phyloP scores from a whole-genome alignment of 2,113 vertebrate genomes.

The Micromys minutus region DNA sequence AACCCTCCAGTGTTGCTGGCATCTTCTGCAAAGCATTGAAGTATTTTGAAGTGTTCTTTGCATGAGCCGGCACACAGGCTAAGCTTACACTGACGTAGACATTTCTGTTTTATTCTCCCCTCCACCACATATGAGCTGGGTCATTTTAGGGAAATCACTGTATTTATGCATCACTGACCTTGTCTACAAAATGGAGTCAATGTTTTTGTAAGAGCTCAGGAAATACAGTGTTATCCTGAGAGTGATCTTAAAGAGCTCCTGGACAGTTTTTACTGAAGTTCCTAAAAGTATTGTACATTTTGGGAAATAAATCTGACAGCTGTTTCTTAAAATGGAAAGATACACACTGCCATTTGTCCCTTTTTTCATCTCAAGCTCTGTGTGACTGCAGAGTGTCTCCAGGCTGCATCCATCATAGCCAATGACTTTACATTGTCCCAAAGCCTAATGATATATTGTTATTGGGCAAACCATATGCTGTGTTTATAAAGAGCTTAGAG shows the following conservation, averaged over 20 bases:
- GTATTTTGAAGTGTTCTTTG: not conserved
- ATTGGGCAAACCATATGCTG: not conserved
- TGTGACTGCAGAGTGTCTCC: not conserved
- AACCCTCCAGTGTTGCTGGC: not conserved
- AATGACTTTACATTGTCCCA: not conserved
- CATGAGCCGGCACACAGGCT: not conserved
- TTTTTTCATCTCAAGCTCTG: not conserved
- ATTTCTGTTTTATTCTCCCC: not conserved
- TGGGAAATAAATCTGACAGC: not conserved
- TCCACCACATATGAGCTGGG: not conserved
- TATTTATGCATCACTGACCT: not conserved
- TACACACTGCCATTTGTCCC: not conserved
- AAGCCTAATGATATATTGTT: not conserved
- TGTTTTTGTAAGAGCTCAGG: not conserved
- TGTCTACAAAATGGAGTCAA: slow-evolving; percentile 23
- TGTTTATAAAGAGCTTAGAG: slow-evolving; percentile 19
- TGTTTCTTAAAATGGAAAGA: not conserved
- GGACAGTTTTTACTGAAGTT: not conserved
- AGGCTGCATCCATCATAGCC: not conserved
- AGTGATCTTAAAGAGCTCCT: not conserved
- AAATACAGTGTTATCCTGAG: not conserved
- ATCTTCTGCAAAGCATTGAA: not conserved
- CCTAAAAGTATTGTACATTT: not conserved
- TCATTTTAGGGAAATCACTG: not conserved
- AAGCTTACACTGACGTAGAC: not conserved